Percentiles rank a stretch among this genome's conserved stretches.
Conservation (phyloP, 2,113 vertebrate species). For the Taurulus bubalis region DNA sequence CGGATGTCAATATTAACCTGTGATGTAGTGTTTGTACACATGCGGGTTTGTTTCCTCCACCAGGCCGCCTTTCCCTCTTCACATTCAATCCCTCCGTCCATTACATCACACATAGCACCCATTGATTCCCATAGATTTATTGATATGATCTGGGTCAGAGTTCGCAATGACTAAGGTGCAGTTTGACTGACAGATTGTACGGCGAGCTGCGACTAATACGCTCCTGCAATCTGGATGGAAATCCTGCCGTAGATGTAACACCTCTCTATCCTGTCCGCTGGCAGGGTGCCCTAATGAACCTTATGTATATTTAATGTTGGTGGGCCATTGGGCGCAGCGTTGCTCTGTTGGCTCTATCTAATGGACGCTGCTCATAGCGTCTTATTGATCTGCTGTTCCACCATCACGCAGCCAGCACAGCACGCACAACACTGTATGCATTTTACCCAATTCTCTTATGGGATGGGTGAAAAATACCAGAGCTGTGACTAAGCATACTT, state of each 20-base stretch:
- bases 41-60: conserved; percentile 54
- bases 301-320: conserved; percentile 80
- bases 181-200: conserved; percentile 64
- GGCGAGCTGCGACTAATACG: conserved; percentile 32
- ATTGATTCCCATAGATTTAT: conserved; percentile 78
- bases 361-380: conserved; percentile 68
- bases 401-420: conserved; percentile 63
- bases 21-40: conserved; percentile 56
- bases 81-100: conserved; percentile 46
- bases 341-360: conserved; percentile 47
- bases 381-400: conserved; percentile 74
- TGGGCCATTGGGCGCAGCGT: conserved; percentile 46
- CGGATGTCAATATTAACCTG: conserved; percentile 27
- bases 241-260: conserved; percentile 45
- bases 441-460: conserved; percentile 23
- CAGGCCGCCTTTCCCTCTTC: conserved; percentile 46
- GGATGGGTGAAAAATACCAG: conserved; percentile 33
- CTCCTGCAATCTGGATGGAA: conserved; percentile 30
- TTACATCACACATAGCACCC: conserved; percentile 63
- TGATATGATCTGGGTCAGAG: conserved; percentile 75
- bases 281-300: conserved; percentile 60
- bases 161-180: conserved; percentile 65
- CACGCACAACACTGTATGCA: conserved; percentile 34
- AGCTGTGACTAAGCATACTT: conserved; percentile 46
- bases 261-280: conserved; percentile 54